Conservation (phyloP, 2,113 vertebrate genomes). For the Nannobrachium achirus region DNA sequence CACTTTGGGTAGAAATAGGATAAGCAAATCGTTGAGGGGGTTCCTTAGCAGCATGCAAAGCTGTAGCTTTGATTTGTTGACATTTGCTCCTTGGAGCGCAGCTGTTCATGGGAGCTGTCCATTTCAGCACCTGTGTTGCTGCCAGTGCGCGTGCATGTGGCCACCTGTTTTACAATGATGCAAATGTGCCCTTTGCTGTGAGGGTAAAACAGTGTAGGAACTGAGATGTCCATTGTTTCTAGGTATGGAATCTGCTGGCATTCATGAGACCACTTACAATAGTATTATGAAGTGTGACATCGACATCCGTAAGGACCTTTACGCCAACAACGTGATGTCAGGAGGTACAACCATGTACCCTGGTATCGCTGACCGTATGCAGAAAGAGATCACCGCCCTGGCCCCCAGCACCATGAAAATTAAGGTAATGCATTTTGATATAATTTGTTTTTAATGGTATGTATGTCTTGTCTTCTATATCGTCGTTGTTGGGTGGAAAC, state of each 20-base stretch:
- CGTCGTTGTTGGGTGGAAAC: no score
- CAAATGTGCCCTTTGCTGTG: slow-evolving; percentile 5
- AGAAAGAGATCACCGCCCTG: slow-evolving; percentile 93
- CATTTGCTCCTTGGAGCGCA: slow-evolving; percentile 27
- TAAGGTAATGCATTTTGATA: slow-evolving; percentile 79
- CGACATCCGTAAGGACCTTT: slow-evolving; percentile 93
- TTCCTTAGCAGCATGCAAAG: no score
- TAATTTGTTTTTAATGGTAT: background rate
- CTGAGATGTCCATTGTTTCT: slow-evolving; percentile 22
- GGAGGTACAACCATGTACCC: slow-evolving; percentile 95
- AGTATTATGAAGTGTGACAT: slow-evolving; percentile 98
- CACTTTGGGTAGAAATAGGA: background rate
- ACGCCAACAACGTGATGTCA: slow-evolving; percentile 93
- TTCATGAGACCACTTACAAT: slow-evolving; percentile 95
- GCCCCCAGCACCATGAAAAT: slow-evolving; percentile 97
- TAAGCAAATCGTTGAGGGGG: no score
- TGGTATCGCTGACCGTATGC: slow-evolving; percentile 94
- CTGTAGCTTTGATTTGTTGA: background rate
- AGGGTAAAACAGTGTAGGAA: background rate
- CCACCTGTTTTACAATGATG: slow-evolving; percentile 30
- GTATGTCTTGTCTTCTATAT: background rate
- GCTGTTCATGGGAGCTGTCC: slow-evolving; percentile 55
- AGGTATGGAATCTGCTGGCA: slow-evolving; percentile 96
- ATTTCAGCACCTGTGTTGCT: slow-evolving; percentile 57
- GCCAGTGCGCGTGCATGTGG: background rate